Evolutionary conservation across 2,113 vertebrate species (phyloP).

Genomic region (Tinamus guttatus): DNA sequence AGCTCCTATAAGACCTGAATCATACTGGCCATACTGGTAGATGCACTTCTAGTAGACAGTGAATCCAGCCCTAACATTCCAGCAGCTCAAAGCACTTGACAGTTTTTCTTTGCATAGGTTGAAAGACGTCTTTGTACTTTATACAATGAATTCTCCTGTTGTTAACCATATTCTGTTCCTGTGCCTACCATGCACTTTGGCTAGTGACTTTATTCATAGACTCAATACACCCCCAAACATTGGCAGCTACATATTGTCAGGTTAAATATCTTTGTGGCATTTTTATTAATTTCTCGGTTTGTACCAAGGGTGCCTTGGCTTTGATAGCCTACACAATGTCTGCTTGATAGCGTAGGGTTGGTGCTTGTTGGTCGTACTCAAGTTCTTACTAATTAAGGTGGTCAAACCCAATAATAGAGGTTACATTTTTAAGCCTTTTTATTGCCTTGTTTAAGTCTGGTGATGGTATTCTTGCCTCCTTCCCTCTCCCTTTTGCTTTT

Average conservation of each 20-base stretch:
- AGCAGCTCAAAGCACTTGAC: not conserved
- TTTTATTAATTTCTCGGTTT: not conserved
- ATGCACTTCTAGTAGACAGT: not conserved
- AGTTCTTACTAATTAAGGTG: not conserved
- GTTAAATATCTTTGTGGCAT: not conserved
- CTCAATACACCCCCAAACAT: not conserved
- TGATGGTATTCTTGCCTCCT: not conserved
- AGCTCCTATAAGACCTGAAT: not conserved
- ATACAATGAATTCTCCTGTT: not conserved
- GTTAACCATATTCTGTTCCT: not conserved
- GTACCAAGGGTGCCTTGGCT: not conserved
- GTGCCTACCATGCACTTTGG: not conserved
- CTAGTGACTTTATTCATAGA: not conserved
- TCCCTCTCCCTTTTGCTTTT: not conserved
- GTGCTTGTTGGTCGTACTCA: not conserved
- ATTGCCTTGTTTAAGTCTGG: not conserved
- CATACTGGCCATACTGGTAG: not conserved
- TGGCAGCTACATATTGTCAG: not conserved
- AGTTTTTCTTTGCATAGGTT: not conserved
- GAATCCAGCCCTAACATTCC: not conserved
- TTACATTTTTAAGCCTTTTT: not conserved
- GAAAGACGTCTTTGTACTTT: not conserved
- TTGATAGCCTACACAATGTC: not conserved
- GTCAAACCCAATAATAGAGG: not conserved
- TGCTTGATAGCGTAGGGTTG: not conserved